These are phyloP conservation scores for Cavia aperea DNA, from an alignment of 2,113 vertebrate species.

Conservation along the genomic window DNA sequence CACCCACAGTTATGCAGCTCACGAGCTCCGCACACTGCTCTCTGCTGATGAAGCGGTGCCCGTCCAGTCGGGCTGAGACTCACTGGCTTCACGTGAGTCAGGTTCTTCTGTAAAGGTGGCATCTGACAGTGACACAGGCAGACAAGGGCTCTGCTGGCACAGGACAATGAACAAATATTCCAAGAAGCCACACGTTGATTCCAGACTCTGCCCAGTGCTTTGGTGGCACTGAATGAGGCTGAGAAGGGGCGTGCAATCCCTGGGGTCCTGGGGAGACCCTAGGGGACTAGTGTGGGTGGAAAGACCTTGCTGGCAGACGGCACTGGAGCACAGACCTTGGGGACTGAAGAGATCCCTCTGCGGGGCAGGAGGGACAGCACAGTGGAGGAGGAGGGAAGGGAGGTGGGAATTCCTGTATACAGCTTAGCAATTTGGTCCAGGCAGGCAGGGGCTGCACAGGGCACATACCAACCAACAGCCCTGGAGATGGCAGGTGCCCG, in stretches of 20 bases:
- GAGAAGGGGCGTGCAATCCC: fast-evolving
- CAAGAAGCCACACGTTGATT: fast-evolving
- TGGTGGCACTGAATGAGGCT: not conserved
- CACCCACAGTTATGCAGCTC: not conserved
- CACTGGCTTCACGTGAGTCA: not conserved
- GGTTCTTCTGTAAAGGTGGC: no score
- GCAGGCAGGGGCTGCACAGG: not conserved
- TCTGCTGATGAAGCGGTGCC: not conserved
- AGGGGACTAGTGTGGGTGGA: no score
- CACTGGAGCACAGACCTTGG: not conserved
- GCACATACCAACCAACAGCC: not conserved
- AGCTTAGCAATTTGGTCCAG: fast-evolving
- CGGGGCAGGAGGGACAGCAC: not conserved
- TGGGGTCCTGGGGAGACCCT: not conserved
- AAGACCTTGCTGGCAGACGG: no score
- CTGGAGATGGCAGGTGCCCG: not conserved
- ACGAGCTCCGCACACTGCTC: not conserved
- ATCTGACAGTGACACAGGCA: not conserved
- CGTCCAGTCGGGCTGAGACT: not conserved
- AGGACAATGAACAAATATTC: fast-evolving
- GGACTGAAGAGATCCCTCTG: not conserved
- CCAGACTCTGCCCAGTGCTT: not conserved
- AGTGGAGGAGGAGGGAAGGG: not conserved
- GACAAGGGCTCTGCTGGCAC: not conserved
- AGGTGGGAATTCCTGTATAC: not conserved